phyloP scores from a whole-genome alignment of 2,797 vertebrate genomes.

The Aeoliscus strigatus region DNA sequence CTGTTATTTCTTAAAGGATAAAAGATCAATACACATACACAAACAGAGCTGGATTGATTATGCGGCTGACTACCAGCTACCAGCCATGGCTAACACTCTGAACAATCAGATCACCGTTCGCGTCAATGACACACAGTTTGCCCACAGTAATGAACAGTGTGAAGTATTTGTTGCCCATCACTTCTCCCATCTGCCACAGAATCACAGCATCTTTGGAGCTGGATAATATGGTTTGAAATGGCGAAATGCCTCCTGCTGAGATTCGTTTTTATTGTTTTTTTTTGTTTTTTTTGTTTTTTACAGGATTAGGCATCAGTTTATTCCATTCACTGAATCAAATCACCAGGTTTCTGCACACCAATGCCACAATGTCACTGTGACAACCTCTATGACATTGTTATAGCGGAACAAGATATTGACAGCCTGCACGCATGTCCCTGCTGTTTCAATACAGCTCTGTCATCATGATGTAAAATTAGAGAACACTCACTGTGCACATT shows the following conservation, averaged over 20 bases:
- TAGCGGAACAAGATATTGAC: background rate
- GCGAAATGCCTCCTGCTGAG: conserved; percentile 12
- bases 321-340: conserved; percentile 25
- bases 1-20: conserved; percentile 34
- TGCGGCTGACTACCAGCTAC: conserved; percentile 48
- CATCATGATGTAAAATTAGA: conserved; percentile 1
- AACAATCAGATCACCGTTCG: conserved; percentile 41
- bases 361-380: no score
- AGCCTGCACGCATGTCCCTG: background rate
- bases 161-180: conserved; percentile 41
- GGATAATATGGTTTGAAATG: conserved; percentile 51
- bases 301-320: conserved; percentile 25
- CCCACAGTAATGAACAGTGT: conserved; percentile 45
- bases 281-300: conserved; percentile 50
- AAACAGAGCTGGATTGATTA: conserved; percentile 45
- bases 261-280: conserved; percentile 47
- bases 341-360: conserved; percentile 6
- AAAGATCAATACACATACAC: conserved; percentile 55
- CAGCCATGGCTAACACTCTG: conserved; percentile 49
- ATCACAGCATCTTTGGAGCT: conserved; percentile 47
- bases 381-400: background rate
- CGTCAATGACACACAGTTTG: conserved; percentile 31
- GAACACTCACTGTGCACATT: background rate
- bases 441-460: background rate
- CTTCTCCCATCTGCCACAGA: conserved; percentile 55